Conservation (phyloP, 2,888 invertebrate species). For the Drosophila eohydei region DNA sequence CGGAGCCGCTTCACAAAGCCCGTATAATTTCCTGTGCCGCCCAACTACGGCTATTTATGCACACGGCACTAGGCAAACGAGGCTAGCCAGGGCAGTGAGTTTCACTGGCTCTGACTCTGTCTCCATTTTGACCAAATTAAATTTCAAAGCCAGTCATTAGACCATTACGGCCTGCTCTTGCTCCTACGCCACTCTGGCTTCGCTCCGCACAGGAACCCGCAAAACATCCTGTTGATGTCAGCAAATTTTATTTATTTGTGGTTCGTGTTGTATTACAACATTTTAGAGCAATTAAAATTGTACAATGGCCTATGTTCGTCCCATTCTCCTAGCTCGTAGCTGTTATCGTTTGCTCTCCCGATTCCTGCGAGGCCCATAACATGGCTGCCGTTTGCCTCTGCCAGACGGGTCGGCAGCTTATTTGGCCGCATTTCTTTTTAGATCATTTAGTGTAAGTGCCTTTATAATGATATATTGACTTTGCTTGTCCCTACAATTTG, state of each 20-base stretch:
- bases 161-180: conserved; percentile 42
- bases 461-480: conserved; percentile 73
- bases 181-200: conserved; percentile 14
- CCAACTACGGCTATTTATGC: conserved; percentile 36
- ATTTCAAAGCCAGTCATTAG: conserved; percentile 63
- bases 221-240: conserved; percentile 78
- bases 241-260: conserved; percentile 79
- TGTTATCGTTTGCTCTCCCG: conserved; percentile 11
- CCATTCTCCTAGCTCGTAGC: neutral
- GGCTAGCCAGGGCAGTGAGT: conserved; percentile 3
- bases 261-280: conserved; percentile 77
- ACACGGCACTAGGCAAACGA: conserved; percentile 37
- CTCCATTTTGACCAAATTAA: conserved; percentile 49
- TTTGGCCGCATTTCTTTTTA: conserved; percentile 49
- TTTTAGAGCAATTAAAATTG: conserved; percentile 77
- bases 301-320: conserved; percentile 59
- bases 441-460: conserved; percentile 66
- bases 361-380: conserved; percentile 11
- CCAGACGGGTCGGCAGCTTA: conserved; percentile 23
- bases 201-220: conserved; percentile 62
- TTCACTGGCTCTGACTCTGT: conserved; percentile 11
- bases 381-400: conserved; percentile 18
- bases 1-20: conserved; percentile 35
- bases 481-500: conserved; percentile 18
- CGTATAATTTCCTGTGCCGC: conserved; percentile 52